Base-by-base conservation (phyloP, 2,113 vertebrate species). In the Gambusia holbrooki region DNA sequence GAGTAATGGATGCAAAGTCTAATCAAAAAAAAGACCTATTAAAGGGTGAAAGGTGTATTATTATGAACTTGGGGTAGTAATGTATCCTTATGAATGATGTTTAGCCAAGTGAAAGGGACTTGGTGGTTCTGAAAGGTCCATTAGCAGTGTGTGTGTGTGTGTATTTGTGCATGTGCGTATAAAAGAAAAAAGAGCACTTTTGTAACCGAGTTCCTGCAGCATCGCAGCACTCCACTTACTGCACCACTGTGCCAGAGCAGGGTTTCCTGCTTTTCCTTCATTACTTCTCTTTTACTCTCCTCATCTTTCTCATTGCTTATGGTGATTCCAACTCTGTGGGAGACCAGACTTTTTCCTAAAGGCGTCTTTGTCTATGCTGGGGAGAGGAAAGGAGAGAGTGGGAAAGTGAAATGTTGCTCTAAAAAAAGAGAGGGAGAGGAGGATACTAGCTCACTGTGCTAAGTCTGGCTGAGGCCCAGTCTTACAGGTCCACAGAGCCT, bases 151-250 rank as follows among this genome's bases (percentile, higher is more conserved):
- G 61, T 77, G 78, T 62, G 33, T 76, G 51, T 77, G 48, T 80
- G 63, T 73, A 64, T 72, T 42, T 81, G 63, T 71, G 77, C 70
- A 66, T 77, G 32, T 74, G 79, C 37, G 75, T 65, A 67, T 17
- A 48, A 48, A 45, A 45, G 14, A 35, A 17, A 64, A 54, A 28
- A 12, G 60, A 72, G 78, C 45, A 81, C 83, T 88, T 94, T 92
- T 91, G 91, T 91, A 93, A 92, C 81, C 81, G 76, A 84, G 88
- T 91, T 87, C 71, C 85, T 88, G 65, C 58, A 60, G 73, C 69
- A 66, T 72, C 67, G 72, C 78, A 79, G 86, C 83, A 81, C 87
- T 88, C 85, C 84, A 81, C 87, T 88, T 90, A 86, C 85, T 72
- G 83, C 84, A 86, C 81, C 73, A 76, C 79, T 82, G 81, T 91